phyloP scores from a whole-genome alignment of 1,140 invertebrate species.

The Panagrolaimus sp. region DNA sequence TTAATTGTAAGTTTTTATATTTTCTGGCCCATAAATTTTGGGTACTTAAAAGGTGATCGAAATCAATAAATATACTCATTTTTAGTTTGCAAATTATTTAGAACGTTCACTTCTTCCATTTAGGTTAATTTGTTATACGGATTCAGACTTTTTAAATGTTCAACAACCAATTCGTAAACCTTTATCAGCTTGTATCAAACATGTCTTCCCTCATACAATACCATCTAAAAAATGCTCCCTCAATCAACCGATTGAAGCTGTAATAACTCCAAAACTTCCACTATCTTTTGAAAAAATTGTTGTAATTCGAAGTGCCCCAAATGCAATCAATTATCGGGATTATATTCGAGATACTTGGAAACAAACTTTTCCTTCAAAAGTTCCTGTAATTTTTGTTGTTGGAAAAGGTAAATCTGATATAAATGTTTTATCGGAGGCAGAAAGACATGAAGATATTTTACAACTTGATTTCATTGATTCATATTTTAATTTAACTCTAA shows the following conservation, averaged over 20 bases:
- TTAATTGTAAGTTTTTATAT: conserved; percentile 64
- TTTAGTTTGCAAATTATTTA: conserved; percentile 56
- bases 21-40: background rate
- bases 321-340: conserved; percentile 43
- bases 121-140: conserved; percentile 54
- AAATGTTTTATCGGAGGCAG: conserved; percentile 29
- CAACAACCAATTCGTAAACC: conserved; percentile 42
- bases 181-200: conserved; percentile 39
- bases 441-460: conserved; percentile 46
- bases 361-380: conserved; percentile 25
- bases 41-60: conserved; percentile 15
- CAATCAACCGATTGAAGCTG: conserved; percentile 25
- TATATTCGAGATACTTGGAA: conserved; percentile 56
- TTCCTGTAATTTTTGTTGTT: conserved; percentile 51
- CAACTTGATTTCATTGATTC: conserved; percentile 57
- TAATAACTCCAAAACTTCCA: conserved; percentile 37
- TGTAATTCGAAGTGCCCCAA: conserved; percentile 49
- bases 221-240: conserved; percentile 28
- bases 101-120: conserved; percentile 56
- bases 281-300: conserved; percentile 33
- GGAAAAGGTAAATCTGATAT: conserved; percentile 33
- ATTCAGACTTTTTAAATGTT: conserved; percentile 49
- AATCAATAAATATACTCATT: conserved; percentile 17
- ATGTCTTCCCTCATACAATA: conserved; percentile 44
- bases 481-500: conserved; percentile 54